Percentiles rank a stretch among this genome's conserved stretches.
Conservation (phyloP, 1,140 invertebrate species). For the Steinernema feltiae region DNA sequence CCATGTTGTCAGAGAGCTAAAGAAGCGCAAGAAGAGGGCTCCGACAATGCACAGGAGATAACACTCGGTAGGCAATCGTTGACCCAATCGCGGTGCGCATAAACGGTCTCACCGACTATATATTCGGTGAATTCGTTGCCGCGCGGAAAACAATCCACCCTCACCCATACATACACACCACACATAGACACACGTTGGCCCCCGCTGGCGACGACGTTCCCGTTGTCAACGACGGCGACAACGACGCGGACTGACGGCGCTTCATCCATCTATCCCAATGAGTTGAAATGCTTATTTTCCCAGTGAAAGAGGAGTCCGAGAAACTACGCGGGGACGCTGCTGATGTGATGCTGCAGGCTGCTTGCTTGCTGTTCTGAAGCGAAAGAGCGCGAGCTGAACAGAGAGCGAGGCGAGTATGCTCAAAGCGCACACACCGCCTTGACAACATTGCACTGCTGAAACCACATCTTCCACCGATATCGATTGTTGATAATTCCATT, state of each 20-base stretch:
- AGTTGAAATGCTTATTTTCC: not conserved
- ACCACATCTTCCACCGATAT: slow-evolving; percentile 13
- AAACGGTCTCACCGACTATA: too few species aligned
- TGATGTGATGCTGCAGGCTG: not conserved
- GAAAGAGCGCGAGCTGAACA: not conserved
- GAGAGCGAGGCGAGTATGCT: slow-evolving; percentile 13
- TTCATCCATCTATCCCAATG: not conserved
- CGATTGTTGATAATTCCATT: slow-evolving; percentile 15
- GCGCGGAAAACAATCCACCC: not conserved
- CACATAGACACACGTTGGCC: too few species aligned
- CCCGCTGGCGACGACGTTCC: not conserved
- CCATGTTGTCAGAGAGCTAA: too few species aligned
- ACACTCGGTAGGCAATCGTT: too few species aligned
- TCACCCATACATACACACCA: too few species aligned
- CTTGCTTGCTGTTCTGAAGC: not conserved
- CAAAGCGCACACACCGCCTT: slow-evolving; percentile 14
- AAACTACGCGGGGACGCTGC: not conserved
- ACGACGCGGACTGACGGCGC: not conserved
- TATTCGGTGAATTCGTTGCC: not conserved
- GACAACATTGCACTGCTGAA: slow-evolving; percentile 13
- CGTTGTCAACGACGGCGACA: not conserved
- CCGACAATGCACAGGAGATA: too few species aligned
- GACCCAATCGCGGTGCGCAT: too few species aligned
- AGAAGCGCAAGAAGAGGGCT: too few species aligned
- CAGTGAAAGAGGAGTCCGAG: not conserved